A percentile compares a stretch with the other conserved stretches of the same genome.
These are phyloP conservation scores for Zootermopsis nevadensis DNA, from an alignment of 2,888 invertebrate species.

Conservation along the genomic window DNA sequence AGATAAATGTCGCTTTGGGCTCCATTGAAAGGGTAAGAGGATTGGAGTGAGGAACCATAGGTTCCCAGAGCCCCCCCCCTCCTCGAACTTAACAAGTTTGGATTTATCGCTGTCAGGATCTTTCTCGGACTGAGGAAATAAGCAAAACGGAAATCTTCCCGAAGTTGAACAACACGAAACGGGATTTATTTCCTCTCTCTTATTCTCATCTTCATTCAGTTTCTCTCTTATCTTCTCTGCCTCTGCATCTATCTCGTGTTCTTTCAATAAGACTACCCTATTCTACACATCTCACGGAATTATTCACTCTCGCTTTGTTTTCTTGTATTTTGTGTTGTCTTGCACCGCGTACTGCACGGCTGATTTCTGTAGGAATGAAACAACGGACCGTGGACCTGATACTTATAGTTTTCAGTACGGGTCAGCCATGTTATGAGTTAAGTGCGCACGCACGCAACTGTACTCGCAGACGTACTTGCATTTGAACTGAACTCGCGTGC, in stretches of 20 bases:
- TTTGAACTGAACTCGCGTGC: too few species aligned
- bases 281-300: not conserved
- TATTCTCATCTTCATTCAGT: not conserved
- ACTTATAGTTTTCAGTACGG: not conserved
- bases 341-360: not conserved
- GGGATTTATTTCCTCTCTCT: not conserved
- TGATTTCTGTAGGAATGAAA: not conserved
- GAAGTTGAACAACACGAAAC: slow-evolving; percentile 12
- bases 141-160: slow-evolving; percentile 21
- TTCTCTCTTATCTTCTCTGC: not conserved
- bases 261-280: not conserved
- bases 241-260: not conserved
- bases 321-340: slow-evolving; percentile 8
- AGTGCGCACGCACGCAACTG: too few species aligned
- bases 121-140: not conserved
- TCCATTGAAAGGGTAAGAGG: not conserved
- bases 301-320: not conserved
- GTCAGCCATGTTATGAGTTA: not conserved
- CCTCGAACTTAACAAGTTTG: not conserved
- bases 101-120: not conserved
- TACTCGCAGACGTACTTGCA: too few species aligned
- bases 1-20: slow-evolving; percentile 13
- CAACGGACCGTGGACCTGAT: not conserved
- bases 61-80: not conserved
- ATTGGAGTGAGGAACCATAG: not conserved